Conservation (phyloP, 2,113 vertebrate genomes). For the Corythornis cristatus region DNA sequence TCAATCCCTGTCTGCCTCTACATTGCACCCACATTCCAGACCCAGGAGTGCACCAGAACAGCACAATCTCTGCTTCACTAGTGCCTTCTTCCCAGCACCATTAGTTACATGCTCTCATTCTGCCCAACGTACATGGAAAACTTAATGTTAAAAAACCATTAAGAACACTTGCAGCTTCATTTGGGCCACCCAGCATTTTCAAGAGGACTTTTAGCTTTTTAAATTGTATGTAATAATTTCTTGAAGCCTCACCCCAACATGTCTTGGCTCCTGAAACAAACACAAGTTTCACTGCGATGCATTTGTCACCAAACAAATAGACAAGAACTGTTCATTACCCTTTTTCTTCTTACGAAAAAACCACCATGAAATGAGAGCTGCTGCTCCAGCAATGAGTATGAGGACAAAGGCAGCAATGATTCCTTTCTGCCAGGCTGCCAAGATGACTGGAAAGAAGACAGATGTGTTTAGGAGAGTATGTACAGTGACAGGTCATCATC, state of each 20-base stretch:
- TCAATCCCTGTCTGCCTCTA: not conserved
- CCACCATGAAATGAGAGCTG: not conserved
- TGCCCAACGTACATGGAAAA: not conserved
- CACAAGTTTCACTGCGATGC: not conserved
- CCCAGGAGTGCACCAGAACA: not conserved
- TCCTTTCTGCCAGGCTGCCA: slow-evolving; percentile 69
- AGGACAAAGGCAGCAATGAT: slow-evolving; percentile 48
- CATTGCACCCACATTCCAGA: not conserved
- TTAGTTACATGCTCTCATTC: not conserved
- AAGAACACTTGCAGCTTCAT: not conserved
- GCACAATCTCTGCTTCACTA: not conserved
- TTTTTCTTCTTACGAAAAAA: slow-evolving; percentile 58
- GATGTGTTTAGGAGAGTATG: not conserved
- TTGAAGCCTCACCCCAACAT: not conserved
- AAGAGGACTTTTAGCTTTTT: not conserved
- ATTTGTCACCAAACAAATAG: not conserved
- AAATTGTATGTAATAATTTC: not conserved
- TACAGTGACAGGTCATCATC: not conserved
- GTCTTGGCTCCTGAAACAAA: not conserved
- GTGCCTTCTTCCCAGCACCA: not conserved
- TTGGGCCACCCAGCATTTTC: not conserved
- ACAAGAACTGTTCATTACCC: slow-evolving; percentile 42
- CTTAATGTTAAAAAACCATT: not conserved
- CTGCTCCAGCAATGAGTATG: not conserved
- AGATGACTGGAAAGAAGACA: slow-evolving; percentile 60